phyloP scores from a whole-genome alignment of 2,113 vertebrate species.

The Rhombomys opimus region DNA sequence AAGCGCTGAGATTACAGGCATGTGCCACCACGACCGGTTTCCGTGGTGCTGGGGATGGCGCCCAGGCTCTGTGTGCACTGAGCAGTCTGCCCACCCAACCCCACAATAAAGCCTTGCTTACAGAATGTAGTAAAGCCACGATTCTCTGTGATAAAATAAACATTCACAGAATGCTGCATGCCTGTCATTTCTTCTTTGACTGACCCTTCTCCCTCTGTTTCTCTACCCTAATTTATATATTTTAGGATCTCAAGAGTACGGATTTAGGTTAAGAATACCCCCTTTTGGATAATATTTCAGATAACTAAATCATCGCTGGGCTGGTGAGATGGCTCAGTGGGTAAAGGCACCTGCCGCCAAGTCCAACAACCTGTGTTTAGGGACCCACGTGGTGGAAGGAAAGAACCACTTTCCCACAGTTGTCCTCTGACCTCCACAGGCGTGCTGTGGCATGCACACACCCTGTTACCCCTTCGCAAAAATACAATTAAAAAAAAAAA shows the following conservation, averaged over 20 bases:
- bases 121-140: not conserved
- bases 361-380: not conserved
- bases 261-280: not conserved
- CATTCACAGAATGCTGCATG: not conserved
- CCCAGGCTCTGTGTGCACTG: not conserved
- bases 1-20: not conserved
- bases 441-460: not conserved
- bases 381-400: not conserved
- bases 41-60: too few relatives aligned
- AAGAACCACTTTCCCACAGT: not conserved
- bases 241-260: not conserved
- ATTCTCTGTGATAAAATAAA: not conserved
- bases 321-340: not conserved
- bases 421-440: not conserved
- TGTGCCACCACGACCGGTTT: not conserved
- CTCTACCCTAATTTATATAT: not conserved
- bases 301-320: not conserved
- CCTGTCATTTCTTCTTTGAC: not conserved
- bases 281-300: conserved; percentile 10
- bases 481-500: not conserved
- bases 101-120: not conserved
- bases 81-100: too few relatives aligned
- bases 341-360: not conserved
- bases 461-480: not conserved
- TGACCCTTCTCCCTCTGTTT: not conserved